Percentiles rank a stretch among this genome's conserved stretches.
phyloP scores from a whole-genome alignment of 2,888 invertebrate genomes.

The Pycnomerus fuliginosus region DNA sequence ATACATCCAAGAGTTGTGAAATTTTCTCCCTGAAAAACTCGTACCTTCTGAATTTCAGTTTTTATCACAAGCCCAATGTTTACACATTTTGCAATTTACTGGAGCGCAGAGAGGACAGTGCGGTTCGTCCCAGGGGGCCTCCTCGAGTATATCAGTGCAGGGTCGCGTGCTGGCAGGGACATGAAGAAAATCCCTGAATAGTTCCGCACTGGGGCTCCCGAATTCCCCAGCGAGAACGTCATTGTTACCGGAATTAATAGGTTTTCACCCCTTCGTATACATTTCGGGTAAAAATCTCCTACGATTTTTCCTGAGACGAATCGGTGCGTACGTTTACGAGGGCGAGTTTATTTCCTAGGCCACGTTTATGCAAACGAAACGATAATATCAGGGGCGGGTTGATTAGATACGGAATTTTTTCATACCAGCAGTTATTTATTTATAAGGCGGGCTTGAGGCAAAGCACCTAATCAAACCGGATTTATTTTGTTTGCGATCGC shows the following conservation, averaged over 20 bases:
- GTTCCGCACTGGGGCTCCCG: slow-evolving; percentile 11
- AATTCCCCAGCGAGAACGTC: slow-evolving; percentile 13
- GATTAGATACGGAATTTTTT: no score
- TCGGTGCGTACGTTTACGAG: slow-evolving; percentile 1
- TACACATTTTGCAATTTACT: slow-evolving; percentile 13
- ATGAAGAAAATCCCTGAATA: slow-evolving; percentile 10
- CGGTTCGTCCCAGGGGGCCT: slow-evolving; percentile 4
- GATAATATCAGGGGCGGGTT: slow-evolving; percentile 13
- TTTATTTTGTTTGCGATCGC: no score
- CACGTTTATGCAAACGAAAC: slow-evolving; percentile 19
- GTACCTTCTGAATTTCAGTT: no score
- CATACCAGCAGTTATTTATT: not conserved
- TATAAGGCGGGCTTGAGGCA: no score
- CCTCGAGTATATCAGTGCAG: slow-evolving; percentile 3
- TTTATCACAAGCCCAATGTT: no score
- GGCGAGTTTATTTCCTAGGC: no score
- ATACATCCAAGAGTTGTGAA: no score
- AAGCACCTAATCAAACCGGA: no score
- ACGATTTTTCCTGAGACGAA: slow-evolving; percentile 3
- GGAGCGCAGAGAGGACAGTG: slow-evolving; percentile 7
- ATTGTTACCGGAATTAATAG: slow-evolving; percentile 16
- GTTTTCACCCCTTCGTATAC: slow-evolving; percentile 10
- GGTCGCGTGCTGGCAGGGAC: no score
- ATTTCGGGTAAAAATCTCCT: slow-evolving; percentile 1
- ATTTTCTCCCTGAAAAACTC: no score